A percentile compares a stretch with the other conserved stretches of the same genome.
phyloP scores from a whole-genome alignment of 2,113 vertebrate species.

The Aptenodytes patagonicus region DNA sequence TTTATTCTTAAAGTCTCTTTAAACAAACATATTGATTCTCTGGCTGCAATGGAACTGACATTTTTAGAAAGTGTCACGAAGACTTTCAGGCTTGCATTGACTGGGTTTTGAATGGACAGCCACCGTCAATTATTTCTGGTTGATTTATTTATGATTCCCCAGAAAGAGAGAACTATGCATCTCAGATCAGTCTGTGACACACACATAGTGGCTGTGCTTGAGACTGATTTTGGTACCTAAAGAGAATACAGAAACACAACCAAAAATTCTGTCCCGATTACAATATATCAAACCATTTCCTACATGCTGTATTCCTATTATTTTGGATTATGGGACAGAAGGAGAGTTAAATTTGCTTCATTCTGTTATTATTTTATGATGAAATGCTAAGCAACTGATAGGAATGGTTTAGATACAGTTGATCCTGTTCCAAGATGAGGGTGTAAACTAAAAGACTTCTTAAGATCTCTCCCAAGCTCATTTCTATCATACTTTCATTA shows the following conservation, averaged over 20 bases:
- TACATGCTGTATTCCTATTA: not conserved
- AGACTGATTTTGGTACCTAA: not conserved
- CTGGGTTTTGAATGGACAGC: conserved; percentile 76
- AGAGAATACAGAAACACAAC: not conserved
- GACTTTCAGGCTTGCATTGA: conserved; percentile 80
- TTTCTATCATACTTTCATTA: not conserved
- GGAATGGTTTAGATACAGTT: not conserved
- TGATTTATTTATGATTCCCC: conserved; percentile 71
- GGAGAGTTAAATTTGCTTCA: not conserved
- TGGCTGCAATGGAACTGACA: conserved; percentile 71
- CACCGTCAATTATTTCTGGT: conserved; percentile 76
- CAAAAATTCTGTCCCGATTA: not conserved
- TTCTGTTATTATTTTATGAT: not conserved
- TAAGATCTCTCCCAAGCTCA: not conserved
- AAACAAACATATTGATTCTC: conserved; percentile 84
- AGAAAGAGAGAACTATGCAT: conserved; percentile 59
- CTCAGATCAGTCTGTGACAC: conserved; percentile 25
- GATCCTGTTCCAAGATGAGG: not conserved
- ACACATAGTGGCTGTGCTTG: not conserved
- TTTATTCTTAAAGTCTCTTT: conserved; percentile 81
- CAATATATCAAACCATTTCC: not conserved
- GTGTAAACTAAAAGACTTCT: not conserved
- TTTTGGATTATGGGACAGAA: not conserved
- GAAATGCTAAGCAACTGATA: not conserved
- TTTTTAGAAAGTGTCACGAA: conserved; percentile 78